Evolutionary conservation across 2,888 invertebrate species (phyloP).

Genomic region (Microplitis manilae): DNA sequence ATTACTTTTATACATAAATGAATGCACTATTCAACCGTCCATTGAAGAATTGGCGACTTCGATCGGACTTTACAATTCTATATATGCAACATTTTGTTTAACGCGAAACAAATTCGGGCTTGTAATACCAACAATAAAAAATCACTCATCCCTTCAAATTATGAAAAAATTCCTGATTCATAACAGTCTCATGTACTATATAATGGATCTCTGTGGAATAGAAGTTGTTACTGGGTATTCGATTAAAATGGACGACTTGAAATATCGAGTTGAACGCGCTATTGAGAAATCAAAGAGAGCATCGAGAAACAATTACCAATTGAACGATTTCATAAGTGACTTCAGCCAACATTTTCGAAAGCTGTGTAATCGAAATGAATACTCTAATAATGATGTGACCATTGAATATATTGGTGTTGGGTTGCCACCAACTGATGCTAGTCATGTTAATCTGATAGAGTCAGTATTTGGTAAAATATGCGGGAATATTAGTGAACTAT

Average conservation of each 20-base stretch:
- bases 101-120: not conserved
- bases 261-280: not conserved
- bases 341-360: conserved; percentile 2
- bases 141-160: not conserved
- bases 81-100: conserved; percentile 8
- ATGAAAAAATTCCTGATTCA: conserved; percentile 9
- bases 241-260: not conserved
- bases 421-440: not conserved
- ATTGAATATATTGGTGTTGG: conserved; percentile 3
- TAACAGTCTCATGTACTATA: not conserved
- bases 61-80: not conserved
- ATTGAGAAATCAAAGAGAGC: conserved; percentile 7
- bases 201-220: not conserved
- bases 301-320: not conserved
- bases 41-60: conserved; percentile 8
- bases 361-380: not conserved
- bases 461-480: not conserved
- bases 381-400: not conserved
- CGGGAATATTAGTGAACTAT: not conserved
- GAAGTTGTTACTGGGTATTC: conserved; percentile 1
- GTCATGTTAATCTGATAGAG: conserved; percentile 5
- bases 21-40: conserved; percentile 4
- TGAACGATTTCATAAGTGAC: conserved; percentile 1
- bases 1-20: conserved; percentile 2
- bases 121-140: not conserved